These are phyloP conservation scores for Euschistus heros DNA, from an alignment of 1,140 invertebrate genomes.

Conservation along the genomic window DNA sequence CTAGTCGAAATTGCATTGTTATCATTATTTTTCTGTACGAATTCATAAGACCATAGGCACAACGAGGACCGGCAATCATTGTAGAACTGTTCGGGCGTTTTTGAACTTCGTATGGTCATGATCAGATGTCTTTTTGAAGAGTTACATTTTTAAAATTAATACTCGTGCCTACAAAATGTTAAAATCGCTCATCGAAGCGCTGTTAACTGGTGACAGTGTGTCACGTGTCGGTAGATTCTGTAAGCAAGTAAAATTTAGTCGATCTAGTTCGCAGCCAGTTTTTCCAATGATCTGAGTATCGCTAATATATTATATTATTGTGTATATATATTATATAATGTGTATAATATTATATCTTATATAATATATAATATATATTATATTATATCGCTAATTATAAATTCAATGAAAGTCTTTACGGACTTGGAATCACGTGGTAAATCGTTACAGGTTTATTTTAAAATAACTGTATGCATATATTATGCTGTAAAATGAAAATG, in stretches of 20 bases:
- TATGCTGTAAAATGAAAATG: constrained; percentile 14
- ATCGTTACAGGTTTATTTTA: constrained; percentile 6
- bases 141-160: constrained; percentile 20
- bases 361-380: no score
- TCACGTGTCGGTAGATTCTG: constrained; percentile 13
- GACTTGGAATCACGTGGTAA: not conserved
- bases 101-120: constrained; percentile 11
- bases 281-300: constrained; percentile 12
- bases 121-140: constrained; percentile 12
- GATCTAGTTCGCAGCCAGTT: constrained; percentile 13
- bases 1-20: no score
- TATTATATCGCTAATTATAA: no score
- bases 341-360: no score
- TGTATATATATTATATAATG: no score
- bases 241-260: constrained; percentile 15
- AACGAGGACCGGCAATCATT: no score
- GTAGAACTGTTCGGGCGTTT: no score
- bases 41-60: no score
- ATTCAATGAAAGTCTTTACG: not conserved
- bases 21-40: no score
- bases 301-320: not conserved
- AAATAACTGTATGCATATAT: constrained; percentile 13
- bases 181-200: constrained; percentile 31
- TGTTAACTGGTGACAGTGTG: constrained; percentile 25
- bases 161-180: constrained; percentile 30